Base-by-base conservation (phyloP, 2,113 vertebrate species). In the Toxotes chatareus region DNA sequence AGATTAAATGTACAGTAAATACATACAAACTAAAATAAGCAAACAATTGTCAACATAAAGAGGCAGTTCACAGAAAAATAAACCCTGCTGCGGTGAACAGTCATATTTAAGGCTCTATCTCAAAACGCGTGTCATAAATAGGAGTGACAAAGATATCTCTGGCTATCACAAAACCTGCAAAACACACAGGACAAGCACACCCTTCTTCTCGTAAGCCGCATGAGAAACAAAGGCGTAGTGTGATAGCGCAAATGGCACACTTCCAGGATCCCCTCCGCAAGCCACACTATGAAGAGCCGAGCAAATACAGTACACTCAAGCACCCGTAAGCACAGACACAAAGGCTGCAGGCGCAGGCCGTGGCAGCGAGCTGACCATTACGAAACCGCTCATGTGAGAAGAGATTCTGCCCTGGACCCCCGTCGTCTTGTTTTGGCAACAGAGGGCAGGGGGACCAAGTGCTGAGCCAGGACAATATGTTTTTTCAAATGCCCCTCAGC, bases 401-500 rank as follows among this genome's bases (percentile, higher is more conserved):
- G 73, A 90, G 76, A 88, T 91, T 87, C 68, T 79, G 81, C 82
- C 83, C 79, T 46, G 86, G 83, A 83, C 88, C 90, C 88, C 88
- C 42, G 55, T 76, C n/a, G 89, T 42, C 80, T 77, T 82, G 88
- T 87, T 87, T 91, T 92, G 91, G 92, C 92, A 91, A 72, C 88
- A 70, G 77, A 87, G 89, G 83, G 83, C 76, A 64, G 69, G 75
- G 79, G 86, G 79, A 82, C 55, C 32, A 70, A 74, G 83, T 17
- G 82, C 74, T 31, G 87, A 92, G 92, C 93, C 92, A 91, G 91
- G 88, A 91, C 93, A 93, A 94, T 94, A 92, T 93, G 93, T 90
- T 93, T 94, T 90, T 93, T 94, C 90, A 92, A 93, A 94, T 63
- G 79, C 89, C 93, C 89, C 86, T 91, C 82, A 34, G 88, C 88